Evolutionary conservation across 2,888 invertebrate species (phyloP).

Genomic region (Orthonevra nobilis): DNA sequence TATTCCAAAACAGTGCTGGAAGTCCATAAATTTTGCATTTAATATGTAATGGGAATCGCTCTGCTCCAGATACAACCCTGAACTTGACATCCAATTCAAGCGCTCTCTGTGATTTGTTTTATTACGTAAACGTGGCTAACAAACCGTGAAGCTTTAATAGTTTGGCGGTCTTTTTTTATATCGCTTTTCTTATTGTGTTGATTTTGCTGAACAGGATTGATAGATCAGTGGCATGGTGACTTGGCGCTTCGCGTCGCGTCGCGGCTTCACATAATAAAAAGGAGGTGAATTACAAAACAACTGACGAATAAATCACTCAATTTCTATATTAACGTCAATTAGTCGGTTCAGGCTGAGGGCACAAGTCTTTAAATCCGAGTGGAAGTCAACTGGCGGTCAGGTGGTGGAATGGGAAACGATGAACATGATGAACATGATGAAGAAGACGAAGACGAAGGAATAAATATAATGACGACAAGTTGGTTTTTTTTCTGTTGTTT

Average conservation of each 20-base stretch:
- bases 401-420: slow-evolving; percentile 10
- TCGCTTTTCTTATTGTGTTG: slow-evolving; percentile 12
- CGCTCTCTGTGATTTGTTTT: slow-evolving; percentile 41
- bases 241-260: slow-evolving; percentile 13
- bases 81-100: slow-evolving; percentile 55
- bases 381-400: slow-evolving; percentile 20
- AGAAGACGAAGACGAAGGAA: not conserved
- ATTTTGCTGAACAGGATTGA: slow-evolving; percentile 16
- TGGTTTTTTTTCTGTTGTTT: no score
- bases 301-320: slow-evolving; percentile 62
- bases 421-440: not conserved
- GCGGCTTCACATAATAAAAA: not conserved
- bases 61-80: slow-evolving; percentile 65
- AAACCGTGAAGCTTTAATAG: slow-evolving; percentile 45
- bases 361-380: slow-evolving; percentile 48
- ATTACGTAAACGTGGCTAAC: slow-evolving; percentile 62
- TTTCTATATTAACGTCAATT: slow-evolving; percentile 65
- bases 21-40: slow-evolving; percentile 23
- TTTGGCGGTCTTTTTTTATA: not conserved
- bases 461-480: slow-evolving; percentile 10
- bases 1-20: no score
- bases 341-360: slow-evolving; percentile 58
- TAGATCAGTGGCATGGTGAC: slow-evolving; percentile 25
- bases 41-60: slow-evolving; percentile 36
- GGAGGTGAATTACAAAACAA: slow-evolving; percentile 18